A percentile compares a stretch with the other conserved stretches of the same genome.
Evolutionary conservation across 1,140 invertebrate genomes (phyloP).

Genomic region (Drosophila nikananu): DNA sequence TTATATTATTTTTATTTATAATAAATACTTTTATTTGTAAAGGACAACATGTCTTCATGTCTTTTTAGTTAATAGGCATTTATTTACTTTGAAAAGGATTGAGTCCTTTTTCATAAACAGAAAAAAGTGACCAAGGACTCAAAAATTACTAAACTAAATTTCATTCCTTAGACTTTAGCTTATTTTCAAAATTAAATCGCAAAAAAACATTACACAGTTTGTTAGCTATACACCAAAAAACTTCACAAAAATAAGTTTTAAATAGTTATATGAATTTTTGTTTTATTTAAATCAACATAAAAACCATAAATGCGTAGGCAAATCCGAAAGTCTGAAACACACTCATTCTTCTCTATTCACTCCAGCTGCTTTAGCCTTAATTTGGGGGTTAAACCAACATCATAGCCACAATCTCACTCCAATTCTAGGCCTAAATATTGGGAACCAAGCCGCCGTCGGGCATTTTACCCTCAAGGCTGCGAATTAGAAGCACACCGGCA

Average conservation of each 20-base stretch:
- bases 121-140: no score
- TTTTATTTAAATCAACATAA: background rate
- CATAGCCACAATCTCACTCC: background rate
- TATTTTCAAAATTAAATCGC: background rate
- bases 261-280: background rate
- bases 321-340: background rate
- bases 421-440: conserved; percentile 1
- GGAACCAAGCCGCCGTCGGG: background rate
- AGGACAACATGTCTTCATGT: no score
- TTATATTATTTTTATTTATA: background rate
- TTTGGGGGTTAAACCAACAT: conserved; percentile 11
- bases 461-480: conserved; percentile 30
- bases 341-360: background rate
- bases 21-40: no score
- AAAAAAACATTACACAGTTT: background rate
- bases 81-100: no score
- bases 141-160: no score
- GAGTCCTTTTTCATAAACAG: no score
- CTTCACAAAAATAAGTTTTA: background rate
- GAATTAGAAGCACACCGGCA: conserved; percentile 25
- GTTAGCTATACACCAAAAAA: background rate
- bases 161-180: no score
- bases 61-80: no score
- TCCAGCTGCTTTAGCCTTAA: background rate
- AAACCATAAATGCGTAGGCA: background rate